Conservation (phyloP, 2,888 invertebrate genomes). For the Nemapogon koenigi region DNA sequence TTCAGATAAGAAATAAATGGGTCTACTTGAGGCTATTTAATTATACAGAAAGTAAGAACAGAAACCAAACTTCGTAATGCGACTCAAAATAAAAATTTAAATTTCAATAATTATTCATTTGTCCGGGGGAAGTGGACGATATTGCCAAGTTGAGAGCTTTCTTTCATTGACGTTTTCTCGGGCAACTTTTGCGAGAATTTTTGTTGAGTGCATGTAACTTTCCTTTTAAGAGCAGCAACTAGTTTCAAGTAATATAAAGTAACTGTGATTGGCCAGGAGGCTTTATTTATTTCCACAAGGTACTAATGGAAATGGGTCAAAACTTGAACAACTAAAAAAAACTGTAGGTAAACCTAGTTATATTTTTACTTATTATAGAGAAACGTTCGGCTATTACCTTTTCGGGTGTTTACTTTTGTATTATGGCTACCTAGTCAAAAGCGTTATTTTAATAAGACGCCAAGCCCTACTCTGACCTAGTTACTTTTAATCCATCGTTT, state of each 20-base stretch:
- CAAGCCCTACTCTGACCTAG: slow-evolving; percentile 55
- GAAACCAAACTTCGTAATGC: slow-evolving; percentile 33
- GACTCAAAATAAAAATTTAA: slow-evolving; percentile 37
- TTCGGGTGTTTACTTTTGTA: slow-evolving; percentile 7
- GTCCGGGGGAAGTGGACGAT: slow-evolving; percentile 32
- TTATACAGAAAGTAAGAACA: slow-evolving; percentile 31
- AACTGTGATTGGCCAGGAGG: slow-evolving; percentile 26
- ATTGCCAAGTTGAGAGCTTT: slow-evolving; percentile 37
- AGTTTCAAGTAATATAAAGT: slow-evolving; percentile 31
- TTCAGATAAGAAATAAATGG: too few relatives aligned
- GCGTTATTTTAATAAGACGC: slow-evolving; percentile 51
- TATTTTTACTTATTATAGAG: neutral
- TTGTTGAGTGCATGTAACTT: slow-evolving; percentile 45
- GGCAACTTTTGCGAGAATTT: slow-evolving; percentile 34
- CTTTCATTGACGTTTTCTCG: slow-evolving; percentile 30
- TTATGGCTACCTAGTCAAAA: slow-evolving; percentile 20
- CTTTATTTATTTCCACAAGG: slow-evolving; percentile 10
- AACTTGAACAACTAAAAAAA: too few relatives aligned
- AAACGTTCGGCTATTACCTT: neutral
- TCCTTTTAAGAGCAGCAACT: slow-evolving; percentile 29
- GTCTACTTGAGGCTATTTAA: too few relatives aligned
- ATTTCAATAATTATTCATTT: slow-evolving; percentile 44
- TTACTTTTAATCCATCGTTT: slow-evolving; percentile 63
- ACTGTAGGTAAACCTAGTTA: too few relatives aligned
- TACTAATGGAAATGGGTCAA: slow-evolving; percentile 7